Conservation (phyloP, 2,113 vertebrate species). For the Coracopsis vasa region DNA sequence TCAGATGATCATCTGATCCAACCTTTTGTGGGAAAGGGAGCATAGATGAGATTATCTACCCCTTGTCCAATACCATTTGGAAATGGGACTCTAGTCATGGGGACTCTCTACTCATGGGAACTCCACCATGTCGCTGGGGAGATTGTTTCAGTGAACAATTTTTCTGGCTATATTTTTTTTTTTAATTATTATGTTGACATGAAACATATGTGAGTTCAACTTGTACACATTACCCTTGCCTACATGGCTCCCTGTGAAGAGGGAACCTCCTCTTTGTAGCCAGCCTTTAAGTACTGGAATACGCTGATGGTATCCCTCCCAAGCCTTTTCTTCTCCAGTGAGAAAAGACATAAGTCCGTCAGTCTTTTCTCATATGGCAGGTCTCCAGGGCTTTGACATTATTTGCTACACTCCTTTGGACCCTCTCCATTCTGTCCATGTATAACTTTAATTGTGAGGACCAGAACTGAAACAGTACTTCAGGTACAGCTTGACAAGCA, state of each 20-base stretch:
- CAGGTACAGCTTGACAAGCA: background rate
- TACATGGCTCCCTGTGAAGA: background rate
- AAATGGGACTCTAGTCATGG: background rate
- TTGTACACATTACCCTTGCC: background rate
- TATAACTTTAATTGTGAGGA: background rate
- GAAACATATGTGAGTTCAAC: background rate
- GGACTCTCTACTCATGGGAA: background rate
- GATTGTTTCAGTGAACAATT: background rate
- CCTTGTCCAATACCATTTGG: background rate
- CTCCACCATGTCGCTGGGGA: background rate
- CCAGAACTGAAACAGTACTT: background rate
- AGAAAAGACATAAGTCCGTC: background rate
- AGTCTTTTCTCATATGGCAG: background rate
- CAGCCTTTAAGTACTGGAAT: background rate
- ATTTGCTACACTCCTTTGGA: background rate
- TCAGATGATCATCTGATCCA: background rate
- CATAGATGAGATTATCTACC: background rate
- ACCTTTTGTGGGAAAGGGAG: background rate
- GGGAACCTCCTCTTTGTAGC: background rate
- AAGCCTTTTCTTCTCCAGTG: background rate
- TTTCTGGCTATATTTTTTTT: background rate
- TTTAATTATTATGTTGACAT: background rate
- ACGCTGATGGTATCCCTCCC: rapidly evolving
- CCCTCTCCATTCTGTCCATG: rapidly evolving
- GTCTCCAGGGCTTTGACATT: background rate